Evolutionary conservation across 2,113 vertebrate genomes (phyloP).

Genomic region (Ceuthmochares aereus): DNA sequence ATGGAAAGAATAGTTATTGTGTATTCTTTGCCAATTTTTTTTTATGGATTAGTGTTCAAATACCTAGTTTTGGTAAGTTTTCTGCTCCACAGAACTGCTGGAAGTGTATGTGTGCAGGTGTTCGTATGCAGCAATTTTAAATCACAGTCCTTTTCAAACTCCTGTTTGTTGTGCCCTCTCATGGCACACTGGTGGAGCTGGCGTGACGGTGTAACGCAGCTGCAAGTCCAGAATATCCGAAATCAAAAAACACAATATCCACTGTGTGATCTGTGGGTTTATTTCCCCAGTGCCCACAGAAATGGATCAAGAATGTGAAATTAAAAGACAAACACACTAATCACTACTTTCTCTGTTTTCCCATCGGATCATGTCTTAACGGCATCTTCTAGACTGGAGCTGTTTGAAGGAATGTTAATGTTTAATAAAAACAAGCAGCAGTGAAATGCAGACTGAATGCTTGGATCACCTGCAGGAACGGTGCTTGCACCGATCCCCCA

Average conservation of each 20-base stretch:
- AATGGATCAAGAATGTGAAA: background rate
- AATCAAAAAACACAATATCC: background rate
- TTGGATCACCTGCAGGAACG: background rate
- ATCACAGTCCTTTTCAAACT: background rate
- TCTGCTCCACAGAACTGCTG: background rate
- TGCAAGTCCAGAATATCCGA: background rate
- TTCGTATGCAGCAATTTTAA: background rate
- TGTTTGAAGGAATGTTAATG: background rate
- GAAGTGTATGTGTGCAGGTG: background rate
- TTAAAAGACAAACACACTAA: background rate
- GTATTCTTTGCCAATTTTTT: background rate
- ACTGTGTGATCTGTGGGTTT: background rate
- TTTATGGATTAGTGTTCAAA: background rate
- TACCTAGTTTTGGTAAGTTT: background rate
- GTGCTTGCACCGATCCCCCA: background rate
- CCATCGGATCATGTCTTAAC: background rate
- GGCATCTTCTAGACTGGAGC: background rate
- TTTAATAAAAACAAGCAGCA: background rate
- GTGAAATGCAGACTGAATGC: background rate
- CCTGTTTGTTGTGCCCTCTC: background rate
- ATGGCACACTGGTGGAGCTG: background rate
- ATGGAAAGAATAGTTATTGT: background rate
- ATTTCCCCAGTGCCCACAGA: background rate
- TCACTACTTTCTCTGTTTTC: background rate
- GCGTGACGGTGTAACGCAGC: rapidly evolving